Conservation (phyloP, 2,113 vertebrate species). For the Eublepharis macularius region DNA sequence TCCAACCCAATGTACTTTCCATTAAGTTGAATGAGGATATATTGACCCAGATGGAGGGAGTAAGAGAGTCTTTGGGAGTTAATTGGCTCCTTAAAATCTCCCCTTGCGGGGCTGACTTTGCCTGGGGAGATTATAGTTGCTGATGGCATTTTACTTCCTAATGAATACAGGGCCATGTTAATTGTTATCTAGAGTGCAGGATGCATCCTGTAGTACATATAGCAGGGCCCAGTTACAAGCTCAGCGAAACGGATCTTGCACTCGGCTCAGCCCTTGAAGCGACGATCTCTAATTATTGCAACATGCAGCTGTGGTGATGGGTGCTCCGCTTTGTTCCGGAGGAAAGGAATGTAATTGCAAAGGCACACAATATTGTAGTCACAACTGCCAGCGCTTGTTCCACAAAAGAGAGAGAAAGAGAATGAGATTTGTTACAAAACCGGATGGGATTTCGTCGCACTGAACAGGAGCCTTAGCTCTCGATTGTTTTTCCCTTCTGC, state of each 20-base stretch:
- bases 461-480: neutral
- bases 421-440: constrained; percentile 42
- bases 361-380: constrained; percentile 14
- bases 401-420: constrained; percentile 25
- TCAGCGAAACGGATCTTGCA: neutral
- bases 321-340: constrained; percentile 23
- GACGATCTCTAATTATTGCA: constrained; percentile 5
- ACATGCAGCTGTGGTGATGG: constrained; percentile 14
- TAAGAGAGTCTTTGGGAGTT: neutral
- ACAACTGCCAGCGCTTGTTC: constrained; percentile 16
- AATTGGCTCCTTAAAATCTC: constrained; percentile 22
- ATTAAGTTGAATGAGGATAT: constrained; percentile 49
- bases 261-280: accelerated
- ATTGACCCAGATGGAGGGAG: constrained; percentile 32
- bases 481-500: neutral
- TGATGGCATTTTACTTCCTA: neutral
- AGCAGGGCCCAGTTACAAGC: neutral
- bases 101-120: neutral
- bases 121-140: neutral
- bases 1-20: constrained; percentile 31
- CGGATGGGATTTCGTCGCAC: neutral
- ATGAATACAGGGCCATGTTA: accelerated
- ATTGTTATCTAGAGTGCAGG: neutral
- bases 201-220: neutral
- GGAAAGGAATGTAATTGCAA: constrained; percentile 41